These are phyloP conservation scores for Tetragnatha versicolor DNA, from an alignment of 1,140 invertebrate species.

Conservation along the genomic window DNA sequence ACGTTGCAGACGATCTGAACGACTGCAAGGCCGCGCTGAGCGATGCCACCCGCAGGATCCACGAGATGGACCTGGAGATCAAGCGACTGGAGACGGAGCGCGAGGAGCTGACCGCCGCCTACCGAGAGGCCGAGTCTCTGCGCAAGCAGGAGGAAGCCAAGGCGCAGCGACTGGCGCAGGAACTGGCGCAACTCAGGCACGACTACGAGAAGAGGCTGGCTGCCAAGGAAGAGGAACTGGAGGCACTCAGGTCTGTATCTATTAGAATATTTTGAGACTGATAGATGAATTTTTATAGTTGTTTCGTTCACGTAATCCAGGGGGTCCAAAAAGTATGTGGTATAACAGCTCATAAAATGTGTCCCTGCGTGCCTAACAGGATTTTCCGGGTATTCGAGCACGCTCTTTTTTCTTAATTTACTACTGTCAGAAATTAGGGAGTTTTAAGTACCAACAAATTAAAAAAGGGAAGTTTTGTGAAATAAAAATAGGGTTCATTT, in stretches of 20 bases:
- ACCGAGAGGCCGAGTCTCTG: slow-evolving; percentile 94
- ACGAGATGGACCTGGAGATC: slow-evolving; percentile 93
- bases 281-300: too few relatives aligned
- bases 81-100: slow-evolving; percentile 96
- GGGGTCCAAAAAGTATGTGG: not conserved
- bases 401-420: too few relatives aligned
- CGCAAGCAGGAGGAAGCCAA: slow-evolving; percentile 94
- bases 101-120: slow-evolving; percentile 93
- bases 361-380: not conserved
- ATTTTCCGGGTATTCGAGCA: not conserved
- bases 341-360: not conserved
- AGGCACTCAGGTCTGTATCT: slow-evolving; percentile 86
- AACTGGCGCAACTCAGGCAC: slow-evolving; percentile 88
- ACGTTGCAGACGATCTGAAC: slow-evolving; percentile 81
- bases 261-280: too few relatives aligned
- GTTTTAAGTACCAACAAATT: too few relatives aligned
- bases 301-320: too few relatives aligned
- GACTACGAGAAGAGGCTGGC: slow-evolving; percentile 90
- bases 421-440: too few relatives aligned
- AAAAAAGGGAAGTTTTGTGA: too few relatives aligned
- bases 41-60: slow-evolving; percentile 90
- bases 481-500: too few relatives aligned
- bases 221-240: slow-evolving; percentile 95
- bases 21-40: slow-evolving; percentile 88
- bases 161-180: slow-evolving; percentile 82